Base-by-base conservation (phyloP, 2,797 vertebrate species). In the Scolopax rusticola region DNA sequence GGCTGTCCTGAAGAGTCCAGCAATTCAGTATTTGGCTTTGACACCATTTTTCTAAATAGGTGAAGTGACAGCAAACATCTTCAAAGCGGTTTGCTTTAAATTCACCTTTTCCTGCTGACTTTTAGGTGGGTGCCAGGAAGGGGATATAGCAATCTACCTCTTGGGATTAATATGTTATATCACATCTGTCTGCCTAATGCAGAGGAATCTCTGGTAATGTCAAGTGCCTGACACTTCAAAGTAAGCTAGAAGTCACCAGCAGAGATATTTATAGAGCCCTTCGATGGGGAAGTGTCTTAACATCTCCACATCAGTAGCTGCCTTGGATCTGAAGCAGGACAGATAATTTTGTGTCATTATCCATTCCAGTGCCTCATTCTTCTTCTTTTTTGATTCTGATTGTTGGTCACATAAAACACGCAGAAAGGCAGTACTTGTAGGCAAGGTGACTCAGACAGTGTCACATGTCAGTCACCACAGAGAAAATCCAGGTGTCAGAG, bases 161-260 rank as follows among this genome's bases (percentile, higher is more conserved):
- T 92, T 84, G 92, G 90, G 88, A 96, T 93, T 94, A 91, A 73
- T 86, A 68, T 20, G 43, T 87, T 93, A 38, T 88, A 89, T 89
- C 91, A 86, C 47, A 87, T 96, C 83, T 95, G 91, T 88, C 89
- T 96, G 74, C 85, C 87, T 96, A 95, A 96, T 90, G 69, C 91
- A 67, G 77, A 88, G 43, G 77, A 91, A 76, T 84, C 47, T 95
- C 50, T 90, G 73, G 83, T 93, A 91, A 90, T 63, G 95, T 92
- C 83, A 90, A 94, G 60, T 93, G 80, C 70, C 70, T 96, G 93
- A 95, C 91, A 84, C 89, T 95, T 95, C 87, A 94, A 95, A 96
- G 87, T 80, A 74, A 95, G 74, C 64, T 60, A 81, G 90, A 95
- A 91, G 84, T 93, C 85, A 93, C 91, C 80, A 83, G 23, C 51